These are phyloP conservation scores for Corydoras sp. DNA, from an alignment of 2,113 vertebrate genomes.

Conservation along the genomic window DNA sequence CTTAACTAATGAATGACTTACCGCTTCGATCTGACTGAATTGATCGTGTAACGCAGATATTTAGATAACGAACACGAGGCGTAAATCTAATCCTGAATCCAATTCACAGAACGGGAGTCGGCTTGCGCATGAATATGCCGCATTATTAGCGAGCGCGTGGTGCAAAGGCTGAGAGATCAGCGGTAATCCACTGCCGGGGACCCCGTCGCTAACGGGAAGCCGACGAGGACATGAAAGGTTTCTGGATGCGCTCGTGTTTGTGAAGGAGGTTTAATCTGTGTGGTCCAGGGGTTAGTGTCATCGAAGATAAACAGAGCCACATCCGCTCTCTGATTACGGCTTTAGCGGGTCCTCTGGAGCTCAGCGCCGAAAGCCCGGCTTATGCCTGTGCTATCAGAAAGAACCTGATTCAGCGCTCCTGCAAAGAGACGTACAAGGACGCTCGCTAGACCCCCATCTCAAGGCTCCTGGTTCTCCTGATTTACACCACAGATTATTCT, in stretches of 20 bases:
- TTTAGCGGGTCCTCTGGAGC: conserved; percentile 52
- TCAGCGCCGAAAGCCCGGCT: conserved; percentile 36
- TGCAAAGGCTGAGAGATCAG: conserved; percentile 32
- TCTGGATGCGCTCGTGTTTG: conserved; percentile 50
- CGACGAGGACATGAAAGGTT: conserved; percentile 46
- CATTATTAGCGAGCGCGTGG: conserved; percentile 21
- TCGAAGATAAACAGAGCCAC: conserved; percentile 62
- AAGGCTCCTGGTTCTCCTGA: background rate
- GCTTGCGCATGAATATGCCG: background rate
- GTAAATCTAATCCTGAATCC: background rate
- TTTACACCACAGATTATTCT: no score
- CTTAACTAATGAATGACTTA: background rate
- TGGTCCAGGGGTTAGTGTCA: conserved; percentile 55
- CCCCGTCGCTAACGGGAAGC: conserved; percentile 32
- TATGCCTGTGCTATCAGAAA: conserved; percentile 29
- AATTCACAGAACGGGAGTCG: background rate
- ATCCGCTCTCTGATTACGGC: conserved; percentile 54
- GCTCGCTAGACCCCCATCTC: conserved; percentile 18
- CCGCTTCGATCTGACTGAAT: background rate
- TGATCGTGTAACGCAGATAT: background rate
- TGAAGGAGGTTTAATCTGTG: conserved; percentile 57
- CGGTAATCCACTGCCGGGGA: conserved; percentile 24
- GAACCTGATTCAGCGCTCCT: conserved; percentile 8
- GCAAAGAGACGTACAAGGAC: conserved; percentile 30
- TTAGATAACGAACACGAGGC: background rate